Evolutionary conservation across 2,888 invertebrate species (phyloP).

Genomic region (Cosmia pyralina): DNA sequence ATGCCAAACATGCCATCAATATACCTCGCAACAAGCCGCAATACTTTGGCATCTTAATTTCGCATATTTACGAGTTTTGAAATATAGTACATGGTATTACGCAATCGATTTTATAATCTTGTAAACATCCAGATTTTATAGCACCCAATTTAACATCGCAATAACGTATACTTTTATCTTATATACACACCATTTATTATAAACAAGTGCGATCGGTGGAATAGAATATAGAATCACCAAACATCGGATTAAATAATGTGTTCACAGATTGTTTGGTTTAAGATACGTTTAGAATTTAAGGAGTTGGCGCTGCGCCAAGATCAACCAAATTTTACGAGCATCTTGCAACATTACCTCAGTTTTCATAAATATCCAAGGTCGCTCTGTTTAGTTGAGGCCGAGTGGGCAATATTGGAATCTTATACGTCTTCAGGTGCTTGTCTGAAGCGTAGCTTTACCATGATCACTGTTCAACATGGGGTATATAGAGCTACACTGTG

Average conservation of each 20-base stretch:
- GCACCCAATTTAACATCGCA: constrained; percentile 41
- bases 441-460: background rate
- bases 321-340: constrained; percentile 84
- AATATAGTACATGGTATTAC: constrained; percentile 53
- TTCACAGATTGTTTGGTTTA: constrained; percentile 81
- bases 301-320: constrained; percentile 84
- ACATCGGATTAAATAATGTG: constrained; percentile 74
- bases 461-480: background rate
- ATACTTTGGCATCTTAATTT: constrained; percentile 24
- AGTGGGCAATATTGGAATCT: constrained; percentile 69
- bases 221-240: constrained; percentile 46
- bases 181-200: constrained; percentile 59
- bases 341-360: constrained; percentile 87
- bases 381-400: constrained; percentile 73
- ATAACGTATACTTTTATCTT: constrained; percentile 52
- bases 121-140: constrained; percentile 57
- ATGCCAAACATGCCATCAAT: constrained; percentile 29
- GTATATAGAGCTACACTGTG: background rate
- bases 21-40: constrained; percentile 9
- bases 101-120: constrained; percentile 56
- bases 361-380: constrained; percentile 88
- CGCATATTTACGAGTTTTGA: constrained; percentile 42
- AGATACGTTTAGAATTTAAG: constrained; percentile 78
- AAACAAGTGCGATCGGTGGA: constrained; percentile 56
- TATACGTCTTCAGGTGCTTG: constrained; percentile 45